These are phyloP conservation scores for cat (Felis catus) DNA, from an alignment of 2,113 vertebrate species.

Conservation along the genomic window DNA sequence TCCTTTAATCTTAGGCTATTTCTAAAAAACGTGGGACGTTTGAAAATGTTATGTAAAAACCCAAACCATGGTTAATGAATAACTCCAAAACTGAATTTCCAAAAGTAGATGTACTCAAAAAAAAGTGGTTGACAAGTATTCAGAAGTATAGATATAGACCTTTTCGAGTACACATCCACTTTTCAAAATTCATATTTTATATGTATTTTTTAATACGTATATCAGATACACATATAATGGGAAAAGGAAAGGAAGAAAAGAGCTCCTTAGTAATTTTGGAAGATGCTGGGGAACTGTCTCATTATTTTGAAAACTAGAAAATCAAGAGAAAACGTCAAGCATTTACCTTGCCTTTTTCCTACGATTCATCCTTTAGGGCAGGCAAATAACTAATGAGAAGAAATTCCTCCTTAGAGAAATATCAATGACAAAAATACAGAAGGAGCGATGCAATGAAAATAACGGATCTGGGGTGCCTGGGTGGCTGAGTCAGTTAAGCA, in stretches of 20 bases:
- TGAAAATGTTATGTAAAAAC: constrained; percentile 16
- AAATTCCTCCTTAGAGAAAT: neutral
- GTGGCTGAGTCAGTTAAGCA: too few species aligned
- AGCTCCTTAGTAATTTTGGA: neutral
- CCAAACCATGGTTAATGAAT: neutral
- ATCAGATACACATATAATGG: neutral
- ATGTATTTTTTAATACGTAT: neutral
- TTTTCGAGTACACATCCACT: neutral
- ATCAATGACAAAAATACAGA: neutral
- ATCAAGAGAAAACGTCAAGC: neutral
- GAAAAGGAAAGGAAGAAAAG: neutral
- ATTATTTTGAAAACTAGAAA: constrained; percentile 26
- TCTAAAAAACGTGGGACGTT: constrained; percentile 34
- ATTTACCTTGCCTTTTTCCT: neutral
- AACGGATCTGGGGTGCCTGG: neutral
- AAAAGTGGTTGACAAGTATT: neutral
- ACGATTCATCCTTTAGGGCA: neutral
- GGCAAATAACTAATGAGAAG: neutral
- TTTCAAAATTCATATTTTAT: neutral
- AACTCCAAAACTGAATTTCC: neutral
- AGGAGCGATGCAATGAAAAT: neutral
- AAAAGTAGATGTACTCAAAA: neutral
- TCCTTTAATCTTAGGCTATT: neutral
- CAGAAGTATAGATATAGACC: neutral
- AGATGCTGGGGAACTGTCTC: neutral